A percentile compares a stretch with the other conserved stretches of the same genome.
Evolutionary conservation across 1,140 invertebrate species (phyloP).

Genomic region (Amphibalanus amphitrite): DNA sequence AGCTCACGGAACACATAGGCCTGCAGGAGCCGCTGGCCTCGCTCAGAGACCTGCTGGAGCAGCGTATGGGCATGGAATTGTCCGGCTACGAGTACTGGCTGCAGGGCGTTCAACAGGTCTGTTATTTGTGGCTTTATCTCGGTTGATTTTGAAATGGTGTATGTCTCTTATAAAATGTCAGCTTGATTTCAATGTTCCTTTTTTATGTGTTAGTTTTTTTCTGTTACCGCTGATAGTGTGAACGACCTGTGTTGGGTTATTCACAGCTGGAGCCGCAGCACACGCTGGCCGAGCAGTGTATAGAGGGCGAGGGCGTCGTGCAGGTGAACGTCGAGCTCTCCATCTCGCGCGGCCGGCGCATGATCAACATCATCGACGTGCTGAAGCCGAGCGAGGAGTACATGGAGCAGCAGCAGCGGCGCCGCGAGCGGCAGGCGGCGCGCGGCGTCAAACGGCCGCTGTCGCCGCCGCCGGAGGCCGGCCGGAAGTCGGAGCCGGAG

Average conservation of each 20-base stretch:
- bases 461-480: not conserved
- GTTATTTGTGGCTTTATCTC: not conserved
- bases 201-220: slow-evolving; percentile 5
- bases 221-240: not conserved
- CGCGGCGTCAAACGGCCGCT: slow-evolving; percentile 3
- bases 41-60: slow-evolving; percentile 50
- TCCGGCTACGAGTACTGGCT: slow-evolving; percentile 67
- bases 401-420: not conserved
- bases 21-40: slow-evolving; percentile 64
- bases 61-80: slow-evolving; percentile 46
- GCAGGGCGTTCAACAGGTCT: slow-evolving; percentile 41
- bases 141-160: slow-evolving; percentile 5
- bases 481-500: slow-evolving; percentile 31
- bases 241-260: slow-evolving; percentile 12
- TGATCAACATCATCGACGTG: slow-evolving; percentile 77
- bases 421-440: not conserved
- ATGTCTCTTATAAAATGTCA: slow-evolving; percentile 9
- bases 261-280: slow-evolving; percentile 65
- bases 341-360: slow-evolving; percentile 33
- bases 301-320: slow-evolving; percentile 76
- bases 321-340: slow-evolving; percentile 81
- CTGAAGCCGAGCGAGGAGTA: slow-evolving; percentile 50
- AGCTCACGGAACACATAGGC: slow-evolving; percentile 70
- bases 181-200: slow-evolving; percentile 12
- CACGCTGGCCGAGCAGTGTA: slow-evolving; percentile 83